Evolutionary conservation across 2,888 invertebrate species (phyloP).

Genomic region (Tryphoninae sp.): DNA sequence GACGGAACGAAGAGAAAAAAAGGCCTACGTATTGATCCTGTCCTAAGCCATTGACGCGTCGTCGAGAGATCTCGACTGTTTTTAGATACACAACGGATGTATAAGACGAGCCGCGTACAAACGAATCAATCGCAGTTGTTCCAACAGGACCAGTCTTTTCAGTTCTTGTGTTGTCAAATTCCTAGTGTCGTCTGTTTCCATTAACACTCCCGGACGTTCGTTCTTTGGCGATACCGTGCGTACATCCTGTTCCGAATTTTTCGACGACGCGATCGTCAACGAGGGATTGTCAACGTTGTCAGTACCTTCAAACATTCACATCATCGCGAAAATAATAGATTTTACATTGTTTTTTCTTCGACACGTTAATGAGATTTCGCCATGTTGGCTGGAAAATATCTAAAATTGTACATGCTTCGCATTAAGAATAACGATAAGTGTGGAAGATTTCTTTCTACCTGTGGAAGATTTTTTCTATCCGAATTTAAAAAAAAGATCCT

Average conservation of each 20-base stretch:
- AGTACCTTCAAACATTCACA: slow-evolving; percentile 62
- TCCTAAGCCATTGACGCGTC: no score
- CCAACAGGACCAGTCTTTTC: slow-evolving; percentile 67
- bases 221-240: slow-evolving; percentile 44
- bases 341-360: slow-evolving; percentile 24
- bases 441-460: no score
- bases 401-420: no score
- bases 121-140: slow-evolving; percentile 65
- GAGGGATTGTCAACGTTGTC: slow-evolving; percentile 52
- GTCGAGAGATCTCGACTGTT: neutral
- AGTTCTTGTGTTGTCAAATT: slow-evolving; percentile 64
- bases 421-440: no score
- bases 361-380: neutral
- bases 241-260: slow-evolving; percentile 46
- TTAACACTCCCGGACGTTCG: slow-evolving; percentile 53
- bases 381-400: neutral
- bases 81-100: slow-evolving; percentile 5
- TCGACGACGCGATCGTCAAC: slow-evolving; percentile 34
- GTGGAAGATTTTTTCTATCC: no score
- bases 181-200: slow-evolving; percentile 66
- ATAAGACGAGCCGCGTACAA: slow-evolving; percentile 40
- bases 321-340: slow-evolving; percentile 13
- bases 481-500: no score
- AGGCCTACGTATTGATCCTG: no score
- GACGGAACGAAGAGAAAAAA: neutral